Base-by-base conservation (phyloP, 2,797 vertebrate species). In the Gymnothorax javanicus region DNA sequence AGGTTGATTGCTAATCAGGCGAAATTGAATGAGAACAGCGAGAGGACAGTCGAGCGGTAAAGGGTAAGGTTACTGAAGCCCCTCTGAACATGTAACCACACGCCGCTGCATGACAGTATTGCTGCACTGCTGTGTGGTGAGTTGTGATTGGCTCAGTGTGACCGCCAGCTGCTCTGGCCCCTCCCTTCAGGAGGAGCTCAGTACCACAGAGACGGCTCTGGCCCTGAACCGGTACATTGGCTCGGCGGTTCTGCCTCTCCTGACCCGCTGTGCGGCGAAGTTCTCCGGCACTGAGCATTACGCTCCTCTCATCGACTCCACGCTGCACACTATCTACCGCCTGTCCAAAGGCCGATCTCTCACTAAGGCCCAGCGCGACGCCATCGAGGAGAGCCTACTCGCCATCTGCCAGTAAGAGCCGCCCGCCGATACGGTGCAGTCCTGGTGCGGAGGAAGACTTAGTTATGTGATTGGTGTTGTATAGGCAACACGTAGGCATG, bases 361-460 rank as follows among this genome's bases (percentile, higher is more conserved):
- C 92, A 99, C 98, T 84, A 99, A 99, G 94, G 99, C 98, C 50
- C 99, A 99, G 90, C 96, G 99, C 89, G 98, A 99, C 43, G 98
- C 98, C 77, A 99, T 99, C 77, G 98, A 99, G 93, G 98, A 99
- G 92, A 99, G 98, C 88, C 94, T 99, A 88, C 97, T 99, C 87
- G 95, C 98, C 62, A 96, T 99, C 88, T 99, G 98, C 96, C 98
- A 97, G 99, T 99, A 95, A 93, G 97, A 90, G 11, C 73, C n/a
- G 43, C 57, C 4, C 2, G 5, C 33, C 43, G 7, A 13, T 77
- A 17, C 43, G 73, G 6, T 77, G 33, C 33, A 50, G 73, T 73
- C 25, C 9, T 1, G 69, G n/a, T 33, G 69, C 15, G 67, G 3
- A 8, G n/a, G 67, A 25, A 25, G 7, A 3, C 77, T 23, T 56